Evolutionary conservation across 2,888 invertebrate genomes (phyloP).

Genomic region (Oconnorella tubifera): DNA sequence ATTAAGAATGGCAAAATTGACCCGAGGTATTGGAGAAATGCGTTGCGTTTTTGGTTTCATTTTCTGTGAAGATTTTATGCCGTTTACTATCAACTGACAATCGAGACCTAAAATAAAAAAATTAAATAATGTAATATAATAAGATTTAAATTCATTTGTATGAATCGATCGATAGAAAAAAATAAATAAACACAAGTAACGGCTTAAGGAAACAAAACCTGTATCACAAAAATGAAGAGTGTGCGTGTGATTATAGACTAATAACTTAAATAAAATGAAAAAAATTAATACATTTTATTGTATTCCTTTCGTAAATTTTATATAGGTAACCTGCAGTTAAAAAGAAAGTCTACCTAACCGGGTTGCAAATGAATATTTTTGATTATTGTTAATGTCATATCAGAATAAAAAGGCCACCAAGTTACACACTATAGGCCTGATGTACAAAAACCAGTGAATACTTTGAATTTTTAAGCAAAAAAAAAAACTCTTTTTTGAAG

Average conservation of each 20-base stretch:
- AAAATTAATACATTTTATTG: no score
- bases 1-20: background rate
- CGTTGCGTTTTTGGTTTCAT: background rate
- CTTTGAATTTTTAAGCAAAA: background rate
- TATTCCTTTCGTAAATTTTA: no score
- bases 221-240: no score
- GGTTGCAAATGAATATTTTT: no score
- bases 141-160: background rate
- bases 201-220: background rate
- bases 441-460: background rate
- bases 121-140: background rate
- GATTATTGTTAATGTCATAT: no score
- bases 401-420: no score
- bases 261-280: no score
- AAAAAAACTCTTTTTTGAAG: background rate
- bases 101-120: conserved; percentile 33
- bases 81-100: conserved; percentile 30
- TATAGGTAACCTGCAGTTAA: no score
- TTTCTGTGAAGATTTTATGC: conserved; percentile 16
- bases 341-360: no score
- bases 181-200: background rate
- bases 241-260: no score
- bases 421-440: no score
- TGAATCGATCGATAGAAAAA: background rate
- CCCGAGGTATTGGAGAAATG: background rate